phyloP scores from a whole-genome alignment of 2,888 invertebrate genomes.

The Cataglyphis cursor region DNA sequence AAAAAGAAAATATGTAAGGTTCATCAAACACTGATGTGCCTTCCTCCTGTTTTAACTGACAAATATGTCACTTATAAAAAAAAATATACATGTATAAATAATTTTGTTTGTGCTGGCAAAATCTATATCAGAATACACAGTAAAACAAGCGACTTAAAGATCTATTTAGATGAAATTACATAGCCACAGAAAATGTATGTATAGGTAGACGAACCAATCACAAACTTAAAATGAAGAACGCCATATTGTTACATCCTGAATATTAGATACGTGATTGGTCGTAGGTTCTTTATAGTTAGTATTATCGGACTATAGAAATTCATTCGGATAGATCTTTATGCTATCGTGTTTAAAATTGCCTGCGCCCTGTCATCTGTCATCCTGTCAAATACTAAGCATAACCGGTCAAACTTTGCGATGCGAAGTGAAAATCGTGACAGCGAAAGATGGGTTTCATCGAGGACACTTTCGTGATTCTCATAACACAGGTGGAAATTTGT shows the following conservation, averaged over 20 bases:
- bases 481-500: slow-evolving; percentile 89
- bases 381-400: slow-evolving; percentile 54
- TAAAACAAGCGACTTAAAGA: not conserved
- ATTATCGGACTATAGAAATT: not conserved
- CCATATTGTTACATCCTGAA: not conserved
- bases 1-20: no score
- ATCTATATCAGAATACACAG: no score
- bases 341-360: slow-evolving; percentile 26
- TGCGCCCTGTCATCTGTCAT: slow-evolving; percentile 44
- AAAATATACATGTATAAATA: no score
- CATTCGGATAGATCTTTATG: not conserved
- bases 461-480: slow-evolving; percentile 94
- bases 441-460: slow-evolving; percentile 92
- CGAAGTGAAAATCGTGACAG: slow-evolving; percentile 57
- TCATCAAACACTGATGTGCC: no score
- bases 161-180: not conserved
- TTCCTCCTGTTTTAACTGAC: no score
- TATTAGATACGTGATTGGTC: not conserved
- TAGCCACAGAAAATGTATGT: not conserved
- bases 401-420: slow-evolving; percentile 67
- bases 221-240: not conserved
- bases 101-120: no score
- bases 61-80: no score
- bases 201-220: not conserved
- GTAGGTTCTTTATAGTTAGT: not conserved